Evolutionary conservation across 1,140 invertebrate species (phyloP), one percentile per base, ranked within the genome.

Genomic region (Schlechtendalia chinensis): DNA sequence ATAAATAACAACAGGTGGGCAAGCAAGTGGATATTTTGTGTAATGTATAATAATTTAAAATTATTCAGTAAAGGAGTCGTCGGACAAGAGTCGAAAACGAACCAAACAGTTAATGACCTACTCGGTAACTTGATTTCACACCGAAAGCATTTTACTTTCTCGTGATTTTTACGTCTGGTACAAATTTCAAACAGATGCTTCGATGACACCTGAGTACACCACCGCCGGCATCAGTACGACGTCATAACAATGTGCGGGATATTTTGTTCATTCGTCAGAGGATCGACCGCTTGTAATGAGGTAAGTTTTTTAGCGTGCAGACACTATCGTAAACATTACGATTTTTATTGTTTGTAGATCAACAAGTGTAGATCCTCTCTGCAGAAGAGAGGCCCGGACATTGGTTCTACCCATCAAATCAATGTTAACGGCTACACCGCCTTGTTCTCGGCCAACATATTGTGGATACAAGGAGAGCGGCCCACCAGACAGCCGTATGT

Each of bases 401-500:
- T 63, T 17, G 61, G 75, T 54, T 61, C 67, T 1, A 47, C 29
- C 19, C 39, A 47, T 50, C 32, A 63, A 1, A 12, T 53, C 17
- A 19, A 29, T 3, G 45, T 65, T 11, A 71, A 80, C 19, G 67
- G 27, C 0, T 80, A 65, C 17, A 71, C 47, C 14, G 61, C 58
- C 0, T 53, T 53, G 4, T 82, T 82, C 61, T 72, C 45, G 4
- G 82, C 47, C 5, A 81, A 77, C 50, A 81, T 81, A 16, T 32
- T 83, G 39, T 82, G 82, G 82, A 84, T 82, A 47, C 83, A 84
- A 82, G 83, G 83, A n/a, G 27, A 56, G 12, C 19, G 29, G 6
- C 72, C 81, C 0, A 82, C 80, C 10, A 27, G 22, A 50, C 83
- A 84, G 32, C 83, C 83, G 0, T 47, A 83, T 53, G 24, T 58